Evolutionary conservation across 2,888 invertebrate species (phyloP), one percentile per base, ranked within the genome.

Genomic region (Temnothorax ravouxi): DNA sequence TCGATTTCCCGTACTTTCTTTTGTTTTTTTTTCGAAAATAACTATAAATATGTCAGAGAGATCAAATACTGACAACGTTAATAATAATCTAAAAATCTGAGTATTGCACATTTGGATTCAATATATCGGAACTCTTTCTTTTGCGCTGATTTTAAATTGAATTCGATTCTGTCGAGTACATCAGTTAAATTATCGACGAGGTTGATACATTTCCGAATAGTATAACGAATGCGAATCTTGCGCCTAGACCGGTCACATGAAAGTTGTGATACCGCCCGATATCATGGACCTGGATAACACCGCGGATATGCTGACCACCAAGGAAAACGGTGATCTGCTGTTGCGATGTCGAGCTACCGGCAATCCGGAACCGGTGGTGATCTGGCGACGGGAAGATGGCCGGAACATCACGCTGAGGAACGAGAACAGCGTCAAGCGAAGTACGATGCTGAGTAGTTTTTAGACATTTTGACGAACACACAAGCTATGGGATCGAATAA

Each of bases 261-360:
- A 98, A 94, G 98, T 98, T 88, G 97, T 98, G 86, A 97, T 98
- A 92, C 98, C 98, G 15, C 98, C 98, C 75, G 98, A 98, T 95
- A 98, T 98, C 90, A 96, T 98, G 89, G 97, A 98, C 95, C 84
- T 88, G 71, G 90, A 91, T 56, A 91, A 91, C 25, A 97, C 97
- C 83, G 97, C 97, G 89, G 97, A 97, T 92, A 96, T 97, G 67
- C 97, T 97, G 89, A 97, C 98, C 56, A 97, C 97, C 9, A 96
- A 97, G 75, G 98, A 98, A 94, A 97, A 98, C 5, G 98, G 98
- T 50, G 97, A 96, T 85, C 97, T 98, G 85, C 95, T 97, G 83
- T 95, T 98, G 79, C 96, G 96, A 67, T 98, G 98, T 95, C 96
- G 96, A 87, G 98, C 98, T 0, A 98, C 97, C 0, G 98, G 98